Conservation (phyloP, 2,797 vertebrate species). For the Enteromius thamalakanensis region DNA sequence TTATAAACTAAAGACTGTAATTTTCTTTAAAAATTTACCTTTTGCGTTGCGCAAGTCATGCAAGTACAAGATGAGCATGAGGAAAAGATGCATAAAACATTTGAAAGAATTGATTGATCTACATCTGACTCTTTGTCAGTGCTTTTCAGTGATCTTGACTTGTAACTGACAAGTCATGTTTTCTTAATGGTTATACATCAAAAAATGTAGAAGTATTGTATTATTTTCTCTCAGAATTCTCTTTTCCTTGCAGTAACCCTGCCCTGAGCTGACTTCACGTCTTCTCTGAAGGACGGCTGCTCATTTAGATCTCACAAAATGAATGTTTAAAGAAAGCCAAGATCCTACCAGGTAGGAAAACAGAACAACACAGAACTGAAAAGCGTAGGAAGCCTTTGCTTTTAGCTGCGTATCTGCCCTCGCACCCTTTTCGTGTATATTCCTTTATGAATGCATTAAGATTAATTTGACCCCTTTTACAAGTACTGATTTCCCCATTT, state of each 20-base stretch:
- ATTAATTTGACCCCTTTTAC: slow-evolving; percentile 75
- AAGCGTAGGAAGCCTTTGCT: slow-evolving; percentile 10
- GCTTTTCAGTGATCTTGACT: slow-evolving; percentile 3
- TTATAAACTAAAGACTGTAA: not conserved
- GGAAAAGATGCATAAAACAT: not conserved
- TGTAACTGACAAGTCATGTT: not conserved
- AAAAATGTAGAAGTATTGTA: not conserved
- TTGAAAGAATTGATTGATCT: not conserved
- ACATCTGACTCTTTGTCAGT: not conserved
- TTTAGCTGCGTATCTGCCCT: slow-evolving; percentile 39
- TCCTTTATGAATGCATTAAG: slow-evolving; percentile 70
- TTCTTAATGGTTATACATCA: not conserved
- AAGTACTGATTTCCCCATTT: slow-evolving; percentile 64
- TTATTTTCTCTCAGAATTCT: not conserved
- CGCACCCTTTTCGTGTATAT: slow-evolving; percentile 61
- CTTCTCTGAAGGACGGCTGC: slow-evolving; percentile 18
- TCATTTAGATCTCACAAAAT: slow-evolving; percentile 16
- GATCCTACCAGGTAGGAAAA: not conserved
- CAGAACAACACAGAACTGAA: not conserved
- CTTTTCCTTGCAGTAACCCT: slow-evolving; percentile 13
- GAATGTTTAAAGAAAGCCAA: not conserved
- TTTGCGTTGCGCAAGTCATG: not conserved
- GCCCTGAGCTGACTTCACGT: slow-evolving; percentile 1
- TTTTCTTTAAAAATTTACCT: not conserved
- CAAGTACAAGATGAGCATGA: not conserved